A percentile compares a stretch with the other conserved stretches of the same genome.
Conservation (phyloP, 2,888 invertebrate species). For the Pyrrhosoma nymphula region DNA sequence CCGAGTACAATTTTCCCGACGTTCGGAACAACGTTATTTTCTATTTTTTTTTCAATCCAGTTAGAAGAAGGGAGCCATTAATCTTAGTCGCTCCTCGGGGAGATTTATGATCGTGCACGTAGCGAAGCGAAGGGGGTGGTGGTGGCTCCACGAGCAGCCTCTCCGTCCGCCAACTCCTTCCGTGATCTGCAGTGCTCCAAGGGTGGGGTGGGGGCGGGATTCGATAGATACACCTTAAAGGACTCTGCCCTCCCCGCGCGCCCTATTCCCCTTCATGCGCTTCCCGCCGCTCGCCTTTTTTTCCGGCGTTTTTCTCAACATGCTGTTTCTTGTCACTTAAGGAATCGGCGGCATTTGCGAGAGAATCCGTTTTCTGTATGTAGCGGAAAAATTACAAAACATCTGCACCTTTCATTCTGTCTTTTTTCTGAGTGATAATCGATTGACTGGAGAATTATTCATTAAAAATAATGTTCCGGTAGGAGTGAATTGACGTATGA, state of each 20-base stretch:
- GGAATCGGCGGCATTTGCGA: background rate
- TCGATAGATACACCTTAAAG: background rate
- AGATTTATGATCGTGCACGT: conserved; percentile 16
- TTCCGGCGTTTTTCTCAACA: background rate
- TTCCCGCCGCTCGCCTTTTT: background rate
- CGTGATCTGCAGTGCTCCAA: background rate
- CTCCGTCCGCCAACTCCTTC: background rate
- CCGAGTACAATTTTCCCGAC: background rate
- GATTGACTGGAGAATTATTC: no score
- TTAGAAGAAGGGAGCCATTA: conserved; percentile 1
- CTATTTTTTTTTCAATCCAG: conserved; percentile 6
- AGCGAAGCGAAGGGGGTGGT: background rate
- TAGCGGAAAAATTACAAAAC: background rate
- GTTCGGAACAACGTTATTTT: conserved; percentile 16
- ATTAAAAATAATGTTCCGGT: no score
- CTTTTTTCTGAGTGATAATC: no score
- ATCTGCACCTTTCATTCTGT: background rate
- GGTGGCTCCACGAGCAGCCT: background rate
- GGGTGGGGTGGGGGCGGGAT: background rate
- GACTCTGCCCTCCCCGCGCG: background rate
- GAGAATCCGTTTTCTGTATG: background rate
- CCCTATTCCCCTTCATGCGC: background rate
- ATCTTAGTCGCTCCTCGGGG: background rate
- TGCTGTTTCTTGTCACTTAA: background rate
- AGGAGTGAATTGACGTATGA: no score